Base-by-base conservation (phyloP, 2,888 invertebrate species). In the Idaea aversata region DNA sequence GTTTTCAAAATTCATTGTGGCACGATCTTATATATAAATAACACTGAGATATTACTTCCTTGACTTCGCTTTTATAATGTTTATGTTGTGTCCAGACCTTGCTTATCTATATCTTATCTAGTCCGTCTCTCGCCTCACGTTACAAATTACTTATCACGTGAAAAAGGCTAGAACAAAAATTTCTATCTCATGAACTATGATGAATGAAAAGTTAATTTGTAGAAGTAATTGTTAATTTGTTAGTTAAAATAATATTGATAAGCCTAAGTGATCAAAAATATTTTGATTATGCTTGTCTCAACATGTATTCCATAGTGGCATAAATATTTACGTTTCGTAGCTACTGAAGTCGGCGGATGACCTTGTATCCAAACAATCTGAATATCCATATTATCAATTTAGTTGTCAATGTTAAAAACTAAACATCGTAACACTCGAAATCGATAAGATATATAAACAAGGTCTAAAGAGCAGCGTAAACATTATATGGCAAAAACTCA, bases 1-100 rank as follows among this genome's bases (percentile, higher is more conserved):
- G 15, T 91, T 88, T 36, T 80, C 38, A 57, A 80, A 72, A 69
- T 69, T 73, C 76, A 80, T 78, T 5, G 15, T 67, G 6, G 15
- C 15, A 15, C 15, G 4, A 13, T 47, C 47, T 47, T 6, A 47
- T 47, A 13, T 47, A 13, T 6, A 47, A 47, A 7, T 47, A 47
- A 10, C 47, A 47, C 13, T 47, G 47, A 47, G 13, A 47, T 47
- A 47, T 47, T 47, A 5, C 13, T 47, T 47, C 47, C 47, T 47
- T 5, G 47, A 47, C 47, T 47, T 47, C 13, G 13, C 47, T 47
- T 47, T 10, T 47, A 47, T 47, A 47, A 47, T 47, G 10, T 47
- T 47, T 35, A 15, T 34, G 16, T 57, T 58, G 25, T 16, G 34
- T 34, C 60, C 61, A 61, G 47, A 47, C 47, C 47, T 47, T 47